Evolutionary conservation across 2,888 invertebrate species (phyloP), one percentile per base, ranked within the genome.

Genomic region (Vandiemenella viatica): DNA sequence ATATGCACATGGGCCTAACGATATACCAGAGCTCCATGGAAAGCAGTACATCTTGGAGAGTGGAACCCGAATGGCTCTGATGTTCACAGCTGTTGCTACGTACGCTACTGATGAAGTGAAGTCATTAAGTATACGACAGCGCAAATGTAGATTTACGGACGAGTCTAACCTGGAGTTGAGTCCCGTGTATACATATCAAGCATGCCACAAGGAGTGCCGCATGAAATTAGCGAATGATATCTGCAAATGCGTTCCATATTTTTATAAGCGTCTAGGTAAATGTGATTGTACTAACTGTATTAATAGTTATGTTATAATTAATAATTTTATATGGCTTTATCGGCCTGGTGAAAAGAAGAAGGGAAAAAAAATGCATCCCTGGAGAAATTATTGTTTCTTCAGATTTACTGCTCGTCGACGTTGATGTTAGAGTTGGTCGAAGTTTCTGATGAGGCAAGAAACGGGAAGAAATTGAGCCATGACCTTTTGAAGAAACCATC

Each of bases 201-300:
- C 82, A 61, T 86, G 86, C 55, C 67, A 77, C 6, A 77, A 79
- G 66, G 82, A 85, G 60, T 86, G 85, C 55, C 73, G 83, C 26
- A 75, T 79, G 56, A 65, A 65, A 8, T 63, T 80, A 22, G 74
- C 80, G 22, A 63, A 76, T 7, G 67, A 72, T 50, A 65, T 75
- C 46, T 86, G 85, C 60, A 72, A 73, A 1, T 86, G 86, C 61
- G 68, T 79, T 26, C 85, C 85, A 0, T 79, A 83, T 62, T 85
- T 85, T 60, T 83, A 83, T 55, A 73, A 80, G 52, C 74, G 68
- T 50, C 69, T 71, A 51, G 73, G 83, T 81, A 62, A 66, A 65
- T 44, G 3, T n/a, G n/a, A n/a, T n/a, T n/a, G n/a, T n/a, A n/a
- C n/a, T n/a, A n/a, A n/a, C n/a, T n/a, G n/a, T n/a, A n/a, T n/a